Base-by-base conservation (phyloP, 1,140 invertebrate species). In the Cephus cinctus region DNA sequence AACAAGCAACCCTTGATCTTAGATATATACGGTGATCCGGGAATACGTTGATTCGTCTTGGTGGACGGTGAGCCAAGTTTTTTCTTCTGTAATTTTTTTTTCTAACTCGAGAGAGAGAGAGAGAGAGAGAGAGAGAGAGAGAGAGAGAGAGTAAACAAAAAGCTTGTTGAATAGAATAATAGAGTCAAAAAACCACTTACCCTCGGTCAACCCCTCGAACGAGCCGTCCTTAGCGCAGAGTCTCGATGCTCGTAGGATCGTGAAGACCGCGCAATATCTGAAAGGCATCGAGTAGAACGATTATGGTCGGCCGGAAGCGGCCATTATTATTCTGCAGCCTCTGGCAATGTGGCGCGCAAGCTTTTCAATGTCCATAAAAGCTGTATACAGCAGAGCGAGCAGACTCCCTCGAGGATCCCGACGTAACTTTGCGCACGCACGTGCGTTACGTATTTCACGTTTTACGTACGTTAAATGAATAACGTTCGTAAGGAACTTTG, bases 231-330 rank as follows among this genome's bases (percentile, higher is more conserved):
- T n/a, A n/a, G n/a, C n/a, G 63, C 87, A 90, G 2, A 84, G 84
- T 56, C 87, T 88, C 2, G 86, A 84, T 3, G 85, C 81, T 71
- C 88, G 89, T 16, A 85, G 72, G 9, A 90, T 81, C 72, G 88
- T 83, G 57, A 88, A 90, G 57, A 86, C 81, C 0, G 88, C 84
- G 58, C 87, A 89, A 64, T 89, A 89, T 58, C 87, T 90, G 81
- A 8, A 84, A 81, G 51, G 61, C 58, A n/a, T n/a, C n/a, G n/a
- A n/a, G 43, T 55, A 45, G 39, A 30, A 39, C 43, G 43, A 34
- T 12, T 12, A 11, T 41, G 18, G 3, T 6, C 6, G 8, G 9
- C 15, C 5, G 31, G 27, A 40, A 34, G 15, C n/a, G 14, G 3
- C 2, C 8, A 16, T 11, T n/a, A 21, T 12, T 2, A 31, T 5